These are phyloP conservation scores for Onychostoma macrolepis DNA, from an alignment of 2,113 vertebrate species.

Conservation along the genomic window DNA sequence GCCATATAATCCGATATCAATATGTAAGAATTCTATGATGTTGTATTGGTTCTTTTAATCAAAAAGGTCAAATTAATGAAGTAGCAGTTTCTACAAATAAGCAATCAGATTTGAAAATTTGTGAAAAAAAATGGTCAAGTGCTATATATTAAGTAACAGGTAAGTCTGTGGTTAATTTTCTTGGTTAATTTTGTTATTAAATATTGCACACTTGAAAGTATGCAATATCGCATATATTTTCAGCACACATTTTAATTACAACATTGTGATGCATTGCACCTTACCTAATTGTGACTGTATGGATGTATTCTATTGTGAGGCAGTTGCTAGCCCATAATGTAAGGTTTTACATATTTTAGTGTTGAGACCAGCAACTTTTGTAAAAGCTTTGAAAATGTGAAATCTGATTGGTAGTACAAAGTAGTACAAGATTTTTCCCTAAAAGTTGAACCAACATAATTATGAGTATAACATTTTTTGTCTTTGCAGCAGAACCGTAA, in stretches of 20 bases:
- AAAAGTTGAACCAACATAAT: neutral
- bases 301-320: neutral
- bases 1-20: neutral
- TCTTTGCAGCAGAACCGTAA: neutral
- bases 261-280: neutral
- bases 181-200: no score
- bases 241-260: neutral
- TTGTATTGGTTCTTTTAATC: neutral
- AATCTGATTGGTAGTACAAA: neutral
- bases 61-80: no score
- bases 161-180: neutral
- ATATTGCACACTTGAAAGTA: neutral
- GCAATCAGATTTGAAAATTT: neutral
- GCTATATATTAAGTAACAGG: neutral
- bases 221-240: neutral
- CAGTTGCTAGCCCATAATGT: neutral
- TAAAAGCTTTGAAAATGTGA: neutral
- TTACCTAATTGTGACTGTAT: neutral
- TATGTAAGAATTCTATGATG: neutral
- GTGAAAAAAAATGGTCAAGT: neutral
- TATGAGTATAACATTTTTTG: no score
- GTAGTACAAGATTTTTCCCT: neutral
- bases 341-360: no score
- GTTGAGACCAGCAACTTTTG: neutral
- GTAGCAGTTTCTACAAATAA: neutral